phyloP scores from a whole-genome alignment of 2,888 invertebrate genomes.

The Scaeva pyrastri region DNA sequence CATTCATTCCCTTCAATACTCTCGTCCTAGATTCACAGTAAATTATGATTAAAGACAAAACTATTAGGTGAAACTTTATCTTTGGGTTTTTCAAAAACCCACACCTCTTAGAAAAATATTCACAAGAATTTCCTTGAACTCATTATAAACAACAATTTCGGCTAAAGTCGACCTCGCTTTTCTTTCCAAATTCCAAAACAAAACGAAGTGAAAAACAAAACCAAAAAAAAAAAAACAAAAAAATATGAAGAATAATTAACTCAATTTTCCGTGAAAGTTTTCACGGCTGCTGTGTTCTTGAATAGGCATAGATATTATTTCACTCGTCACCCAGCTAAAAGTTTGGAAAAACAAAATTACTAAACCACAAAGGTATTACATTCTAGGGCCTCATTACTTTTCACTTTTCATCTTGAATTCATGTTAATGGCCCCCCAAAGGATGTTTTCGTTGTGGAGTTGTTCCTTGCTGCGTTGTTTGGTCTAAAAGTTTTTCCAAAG shows the following conservation, averaged over 20 bases:
- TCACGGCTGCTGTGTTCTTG: conserved; percentile 16
- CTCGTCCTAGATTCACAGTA: too few species aligned
- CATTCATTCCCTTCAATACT: too few species aligned
- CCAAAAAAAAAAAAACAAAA: not conserved
- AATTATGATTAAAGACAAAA: too few species aligned
- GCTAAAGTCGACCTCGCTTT: not conserved
- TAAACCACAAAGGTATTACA: conserved; percentile 51
- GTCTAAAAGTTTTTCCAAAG: conserved; percentile 50
- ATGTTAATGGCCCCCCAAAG: conserved; percentile 71
- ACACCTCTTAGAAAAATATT: too few species aligned
- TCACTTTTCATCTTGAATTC: conserved; percentile 74
- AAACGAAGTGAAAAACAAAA: too few species aligned
- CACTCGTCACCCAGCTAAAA: conserved; percentile 31
- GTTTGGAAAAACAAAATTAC: conserved; percentile 55
- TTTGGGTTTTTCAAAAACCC: not conserved
- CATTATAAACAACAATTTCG: not conserved
- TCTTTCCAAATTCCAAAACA: not conserved
- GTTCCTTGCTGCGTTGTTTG: not conserved
- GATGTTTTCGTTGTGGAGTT: conserved; percentile 26
- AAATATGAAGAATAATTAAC: conserved; percentile 36
- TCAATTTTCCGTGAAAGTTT: conserved; percentile 30
- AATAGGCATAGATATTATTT: conserved; percentile 44
- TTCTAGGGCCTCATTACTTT: conserved; percentile 69
- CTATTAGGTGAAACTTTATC: too few species aligned
- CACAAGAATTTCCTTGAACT: not conserved